Evolutionary conservation across 2,113 vertebrate genomes (phyloP), one percentile per base, ranked within the genome.

Genomic region (Corythoichthys intestinalis): DNA sequence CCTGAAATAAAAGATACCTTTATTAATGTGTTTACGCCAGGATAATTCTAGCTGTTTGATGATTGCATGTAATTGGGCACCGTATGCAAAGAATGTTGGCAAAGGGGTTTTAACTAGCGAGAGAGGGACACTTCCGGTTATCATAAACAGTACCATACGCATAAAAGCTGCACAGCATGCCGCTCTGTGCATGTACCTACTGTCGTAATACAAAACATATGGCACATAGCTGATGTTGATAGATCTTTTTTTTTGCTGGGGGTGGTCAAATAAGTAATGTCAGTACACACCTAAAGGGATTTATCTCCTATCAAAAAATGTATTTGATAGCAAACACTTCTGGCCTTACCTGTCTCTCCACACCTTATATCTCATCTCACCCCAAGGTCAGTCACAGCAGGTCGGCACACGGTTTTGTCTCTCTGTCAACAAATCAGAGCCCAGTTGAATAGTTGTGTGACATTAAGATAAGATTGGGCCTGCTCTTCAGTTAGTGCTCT

Each of bases 401-500:
- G 61, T 63, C 41, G 67, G 46, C 67, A 34, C 70, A 71, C 8
- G 47, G 67, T 78, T 81, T 77, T 75, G 59, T 73, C 76, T 82
- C 68, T 77, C 80, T 82, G 83, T 86, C 75, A 85, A 82, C 83
- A 83, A 71, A 82, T 70, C 56, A 56, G 47, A 53, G 49, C 35
- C 6, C 20, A 64, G 74, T 54, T 65, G 48, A 78, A 84, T 81
- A 65, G 70, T 72, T 67, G 64, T 12, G 35, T 70, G 73, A 81
- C 76, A 78, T 65, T 64, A 49, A 80, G 79, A 85, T 82, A 82
- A 82, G 80, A 79, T 74, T 74, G 56, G 61, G 69, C 75, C 72
- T 48, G 72, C 61, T 73, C 73, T 20, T 73, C 52, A 52, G 74
- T 80, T 44, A 71, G 73, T 50, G 59, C 62, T 59, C 69, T 65